Conservation (phyloP, 2,888 invertebrate genomes). For the Agonum fuliginosum region DNA sequence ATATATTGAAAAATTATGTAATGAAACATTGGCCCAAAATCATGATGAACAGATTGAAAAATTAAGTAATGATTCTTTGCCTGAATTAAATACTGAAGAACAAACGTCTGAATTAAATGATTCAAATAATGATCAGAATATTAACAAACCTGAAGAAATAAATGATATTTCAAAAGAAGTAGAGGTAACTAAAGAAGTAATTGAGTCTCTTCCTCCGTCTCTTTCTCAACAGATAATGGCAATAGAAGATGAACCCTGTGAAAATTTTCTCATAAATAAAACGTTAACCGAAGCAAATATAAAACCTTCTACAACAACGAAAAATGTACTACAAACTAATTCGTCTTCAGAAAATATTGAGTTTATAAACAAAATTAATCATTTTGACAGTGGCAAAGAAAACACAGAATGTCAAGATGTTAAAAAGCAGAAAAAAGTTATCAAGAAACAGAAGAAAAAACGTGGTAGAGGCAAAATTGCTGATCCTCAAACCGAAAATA, state of each 20-base stretch:
- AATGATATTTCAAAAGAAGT: constrained; percentile 28
- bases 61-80: too few species aligned
- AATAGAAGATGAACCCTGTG: constrained; percentile 53
- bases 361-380: constrained; percentile 58
- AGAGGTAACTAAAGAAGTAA: constrained; percentile 26
- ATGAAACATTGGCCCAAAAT: not conserved
- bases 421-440: constrained; percentile 29
- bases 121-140: constrained; percentile 62
- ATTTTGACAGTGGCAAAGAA: constrained; percentile 59
- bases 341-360: constrained; percentile 58
- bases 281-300: constrained; percentile 54
- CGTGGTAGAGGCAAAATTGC: not conserved
- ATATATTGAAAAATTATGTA: not conserved
- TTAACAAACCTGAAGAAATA: constrained; percentile 54
- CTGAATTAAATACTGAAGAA: constrained; percentile 46
- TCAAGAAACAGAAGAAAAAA: constrained; percentile 34
- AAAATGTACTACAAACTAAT: constrained; percentile 23
- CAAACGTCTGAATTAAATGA: constrained; percentile 62
- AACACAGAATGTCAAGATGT: constrained; percentile 44
- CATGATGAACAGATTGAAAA: not conserved
- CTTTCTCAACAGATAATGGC: constrained; percentile 48
- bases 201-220: constrained; percentile 32
- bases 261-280: constrained; percentile 48
- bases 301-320: constrained; percentile 19
- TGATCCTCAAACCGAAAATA: not conserved